Percentiles rank a stretch among this genome's conserved stretches.
These are phyloP conservation scores for Dolichallabes microphthalmus DNA, from an alignment of 2,113 vertebrate species.

Conservation along the genomic window DNA sequence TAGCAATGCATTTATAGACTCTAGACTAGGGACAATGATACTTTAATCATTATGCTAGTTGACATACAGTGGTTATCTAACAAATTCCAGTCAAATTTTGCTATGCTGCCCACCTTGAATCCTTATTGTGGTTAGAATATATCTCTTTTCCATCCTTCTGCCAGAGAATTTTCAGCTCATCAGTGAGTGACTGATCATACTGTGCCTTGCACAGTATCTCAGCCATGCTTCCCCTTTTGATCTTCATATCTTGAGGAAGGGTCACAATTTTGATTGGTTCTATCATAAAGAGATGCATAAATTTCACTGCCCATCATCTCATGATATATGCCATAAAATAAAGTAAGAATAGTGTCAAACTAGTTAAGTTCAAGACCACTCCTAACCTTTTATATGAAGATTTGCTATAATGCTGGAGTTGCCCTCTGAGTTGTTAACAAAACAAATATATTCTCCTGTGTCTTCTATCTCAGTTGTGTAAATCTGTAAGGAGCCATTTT, in stretches of 20 bases:
- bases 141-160: slow-evolving; percentile 78
- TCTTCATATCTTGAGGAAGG: slow-evolving; percentile 73
- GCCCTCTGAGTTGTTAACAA: slow-evolving; percentile 78
- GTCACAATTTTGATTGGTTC: slow-evolving; percentile 80
- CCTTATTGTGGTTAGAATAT: slow-evolving; percentile 65
- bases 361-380: slow-evolving; percentile 1
- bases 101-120: slow-evolving; percentile 71
- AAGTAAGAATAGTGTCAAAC: not conserved
- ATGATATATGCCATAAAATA: not conserved
- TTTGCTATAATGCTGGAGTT: slow-evolving; percentile 69
- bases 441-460: slow-evolving; percentile 80
- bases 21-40: not conserved
- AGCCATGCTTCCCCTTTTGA: slow-evolving; percentile 73
- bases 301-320: not conserved
- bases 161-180: slow-evolving; percentile 82
- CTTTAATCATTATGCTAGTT: not conserved
- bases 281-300: slow-evolving; percentile 53
- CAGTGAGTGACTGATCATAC: slow-evolving; percentile 78
- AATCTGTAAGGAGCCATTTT: slow-evolving; percentile 82
- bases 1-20: not conserved
- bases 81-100: not conserved
- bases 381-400: slow-evolving; percentile 84
- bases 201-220: slow-evolving; percentile 77
- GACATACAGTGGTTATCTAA: not conserved
- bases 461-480: slow-evolving; percentile 72